Conservation (phyloP, 2,113 vertebrate genomes). For the Eidolon helvum region DNA sequence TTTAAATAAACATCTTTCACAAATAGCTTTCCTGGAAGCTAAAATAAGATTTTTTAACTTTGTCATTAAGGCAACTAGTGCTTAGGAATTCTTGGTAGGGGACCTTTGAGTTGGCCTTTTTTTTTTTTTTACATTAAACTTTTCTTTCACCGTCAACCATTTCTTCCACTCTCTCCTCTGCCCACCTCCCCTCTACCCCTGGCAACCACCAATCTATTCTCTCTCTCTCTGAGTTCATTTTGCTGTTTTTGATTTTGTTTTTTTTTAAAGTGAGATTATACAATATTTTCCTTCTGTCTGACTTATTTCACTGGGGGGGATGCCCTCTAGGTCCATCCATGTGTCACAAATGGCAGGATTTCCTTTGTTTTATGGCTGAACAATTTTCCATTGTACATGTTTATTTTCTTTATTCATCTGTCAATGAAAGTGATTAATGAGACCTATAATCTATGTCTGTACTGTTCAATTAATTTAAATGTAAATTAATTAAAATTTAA, state of each 20-base stretch:
- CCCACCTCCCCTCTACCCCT: background rate
- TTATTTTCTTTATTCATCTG: background rate
- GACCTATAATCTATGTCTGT: background rate
- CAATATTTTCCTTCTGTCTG: background rate
- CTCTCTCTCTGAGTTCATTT: background rate
- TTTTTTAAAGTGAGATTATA: background rate
- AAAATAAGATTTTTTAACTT: background rate
- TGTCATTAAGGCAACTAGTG: background rate
- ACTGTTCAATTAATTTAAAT: background rate
- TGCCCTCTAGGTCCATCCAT: background rate
- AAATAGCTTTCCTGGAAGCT: background rate
- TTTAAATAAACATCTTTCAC: background rate
- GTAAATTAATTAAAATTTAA: background rate
- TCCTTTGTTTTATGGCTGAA: background rate
- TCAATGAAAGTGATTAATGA: background rate
- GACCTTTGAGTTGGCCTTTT: background rate
- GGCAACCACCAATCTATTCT: no score
- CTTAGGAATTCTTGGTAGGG: background rate
- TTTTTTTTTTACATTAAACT: background rate
- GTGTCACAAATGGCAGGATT: background rate
- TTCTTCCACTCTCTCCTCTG: background rate
- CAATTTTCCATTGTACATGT: background rate
- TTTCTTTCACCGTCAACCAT: background rate
- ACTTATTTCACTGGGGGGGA: background rate
- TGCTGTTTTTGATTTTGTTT: background rate